Evolutionary conservation across 2,113 vertebrate species (phyloP).

Genomic region (Nycticebus coucang): DNA sequence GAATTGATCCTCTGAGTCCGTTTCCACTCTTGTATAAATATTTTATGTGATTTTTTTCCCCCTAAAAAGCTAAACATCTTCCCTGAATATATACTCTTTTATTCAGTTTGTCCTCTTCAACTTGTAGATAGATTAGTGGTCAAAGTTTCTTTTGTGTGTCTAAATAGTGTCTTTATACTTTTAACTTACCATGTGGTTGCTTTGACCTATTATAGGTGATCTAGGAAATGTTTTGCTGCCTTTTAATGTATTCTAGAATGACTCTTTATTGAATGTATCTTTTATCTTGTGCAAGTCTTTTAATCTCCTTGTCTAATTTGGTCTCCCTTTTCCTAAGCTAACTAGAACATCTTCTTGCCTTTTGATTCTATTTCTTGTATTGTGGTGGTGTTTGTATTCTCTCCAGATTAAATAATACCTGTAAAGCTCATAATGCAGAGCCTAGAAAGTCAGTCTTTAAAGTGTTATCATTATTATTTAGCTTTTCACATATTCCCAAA

Average conservation of each 20-base stretch:
- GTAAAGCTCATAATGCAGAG: background rate
- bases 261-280: background rate
- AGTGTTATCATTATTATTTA: background rate
- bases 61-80: background rate
- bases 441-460: background rate
- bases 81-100: background rate
- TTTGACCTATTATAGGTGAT: background rate
- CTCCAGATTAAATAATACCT: background rate
- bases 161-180: background rate
- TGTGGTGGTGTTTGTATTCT: background rate
- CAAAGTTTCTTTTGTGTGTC: background rate
- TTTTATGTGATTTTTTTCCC: background rate
- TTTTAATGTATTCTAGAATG: slow-evolving; percentile 25
- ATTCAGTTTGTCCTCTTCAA: background rate
- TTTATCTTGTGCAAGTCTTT: background rate
- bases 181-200: background rate
- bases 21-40: background rate
- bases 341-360: background rate
- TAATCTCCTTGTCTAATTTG: background rate
- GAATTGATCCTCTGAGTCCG: background rate
- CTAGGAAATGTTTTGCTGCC: background rate
- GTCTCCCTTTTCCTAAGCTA: background rate
- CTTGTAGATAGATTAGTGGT: background rate
- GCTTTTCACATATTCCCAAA: background rate
- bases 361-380: background rate